phyloP scores from a whole-genome alignment of 2,888 invertebrate species.

The Polymixis lichenea region DNA sequence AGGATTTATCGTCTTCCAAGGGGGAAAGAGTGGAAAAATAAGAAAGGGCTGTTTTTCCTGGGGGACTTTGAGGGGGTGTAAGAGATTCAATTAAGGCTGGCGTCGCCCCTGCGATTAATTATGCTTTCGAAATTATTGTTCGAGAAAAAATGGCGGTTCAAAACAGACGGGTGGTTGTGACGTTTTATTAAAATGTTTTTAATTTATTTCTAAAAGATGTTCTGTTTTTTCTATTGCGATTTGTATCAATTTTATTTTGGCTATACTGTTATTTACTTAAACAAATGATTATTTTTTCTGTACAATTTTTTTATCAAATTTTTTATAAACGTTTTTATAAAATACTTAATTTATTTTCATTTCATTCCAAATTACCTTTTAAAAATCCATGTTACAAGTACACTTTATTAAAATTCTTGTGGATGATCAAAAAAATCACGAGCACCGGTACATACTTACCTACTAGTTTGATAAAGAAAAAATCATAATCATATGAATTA shows the following conservation, averaged over 20 bases:
- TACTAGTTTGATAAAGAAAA: not conserved
- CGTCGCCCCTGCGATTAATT: constrained; percentile 86
- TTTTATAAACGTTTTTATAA: constrained; percentile 24
- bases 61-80: constrained; percentile 81
- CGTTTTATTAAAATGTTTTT: constrained; percentile 32
- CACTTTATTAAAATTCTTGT: not conserved
- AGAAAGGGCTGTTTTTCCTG: constrained; percentile 90
- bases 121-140: constrained; percentile 83
- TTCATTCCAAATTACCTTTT: constrained; percentile 3
- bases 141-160: constrained; percentile 69
- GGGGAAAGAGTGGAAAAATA: constrained; percentile 88
- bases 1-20: constrained; percentile 90
- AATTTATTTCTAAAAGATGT: constrained; percentile 15
- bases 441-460: not conserved
- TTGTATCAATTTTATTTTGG: not conserved
- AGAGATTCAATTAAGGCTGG: constrained; percentile 88
- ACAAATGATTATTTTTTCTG: too few species aligned
- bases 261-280: not conserved
- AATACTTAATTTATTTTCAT: constrained; percentile 33
- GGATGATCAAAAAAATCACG: not conserved
- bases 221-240: not conserved
- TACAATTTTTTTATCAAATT: constrained; percentile 34
- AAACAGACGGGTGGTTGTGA: constrained; percentile 43
- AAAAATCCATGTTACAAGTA: not conserved
- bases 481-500: not conserved